Percentiles rank a stretch among this genome's conserved stretches.
These are phyloP conservation scores for Psilopsiagon aymara DNA, from an alignment of 2,113 vertebrate genomes.

Conservation along the genomic window DNA sequence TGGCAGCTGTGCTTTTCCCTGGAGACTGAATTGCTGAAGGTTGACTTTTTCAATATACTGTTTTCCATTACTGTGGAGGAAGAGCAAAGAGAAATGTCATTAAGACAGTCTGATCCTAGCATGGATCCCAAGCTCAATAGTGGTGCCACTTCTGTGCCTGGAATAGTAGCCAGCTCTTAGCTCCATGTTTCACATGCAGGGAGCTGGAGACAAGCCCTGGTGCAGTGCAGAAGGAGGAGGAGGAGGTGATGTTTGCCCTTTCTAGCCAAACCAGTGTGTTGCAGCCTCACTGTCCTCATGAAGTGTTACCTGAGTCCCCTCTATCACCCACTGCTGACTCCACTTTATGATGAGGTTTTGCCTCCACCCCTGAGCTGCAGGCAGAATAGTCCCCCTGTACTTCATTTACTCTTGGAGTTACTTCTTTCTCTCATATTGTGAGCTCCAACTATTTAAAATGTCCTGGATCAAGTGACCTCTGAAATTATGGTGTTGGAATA, in stretches of 20 bases:
- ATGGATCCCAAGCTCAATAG: not conserved
- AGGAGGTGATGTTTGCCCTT: not conserved
- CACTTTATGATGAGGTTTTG: not conserved
- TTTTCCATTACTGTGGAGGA: not conserved
- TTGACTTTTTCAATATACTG: not conserved
- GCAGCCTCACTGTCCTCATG: not conserved
- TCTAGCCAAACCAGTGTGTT: not conserved
- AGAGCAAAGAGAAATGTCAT: not conserved
- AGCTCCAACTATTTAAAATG: not conserved
- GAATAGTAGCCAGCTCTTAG: not conserved
- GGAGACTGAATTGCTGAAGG: not conserved
- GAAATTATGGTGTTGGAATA: accelerated
- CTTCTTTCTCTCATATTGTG: not conserved
- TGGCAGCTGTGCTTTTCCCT: constrained; percentile 21
- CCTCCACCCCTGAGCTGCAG: not conserved
- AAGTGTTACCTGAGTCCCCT: not conserved
- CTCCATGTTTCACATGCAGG: not conserved
- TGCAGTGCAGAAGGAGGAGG: not conserved
- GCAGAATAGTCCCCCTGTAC: not conserved
- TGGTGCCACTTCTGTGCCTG: not conserved
- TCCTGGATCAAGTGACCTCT: not conserved
- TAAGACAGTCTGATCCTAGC: not conserved
- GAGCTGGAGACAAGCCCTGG: not conserved
- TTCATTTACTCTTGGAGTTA: not conserved
- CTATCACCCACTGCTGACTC: not conserved